Evolutionary conservation across 2,113 vertebrate species (phyloP).

Genomic region (Xiphias gladius): DNA sequence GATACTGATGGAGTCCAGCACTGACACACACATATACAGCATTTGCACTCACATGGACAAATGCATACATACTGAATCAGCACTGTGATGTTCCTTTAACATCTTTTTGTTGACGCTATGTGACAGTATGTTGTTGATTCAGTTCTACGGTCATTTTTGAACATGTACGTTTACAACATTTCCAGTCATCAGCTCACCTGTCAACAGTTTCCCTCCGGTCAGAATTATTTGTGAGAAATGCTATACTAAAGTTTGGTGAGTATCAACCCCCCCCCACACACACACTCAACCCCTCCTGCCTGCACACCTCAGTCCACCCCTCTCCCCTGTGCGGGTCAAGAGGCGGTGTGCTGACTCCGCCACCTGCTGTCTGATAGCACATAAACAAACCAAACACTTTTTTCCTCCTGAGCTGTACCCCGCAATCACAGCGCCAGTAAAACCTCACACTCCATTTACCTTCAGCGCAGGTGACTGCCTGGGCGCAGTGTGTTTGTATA

Average conservation of each 20-base stretch:
- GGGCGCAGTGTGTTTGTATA: constrained; percentile 30
- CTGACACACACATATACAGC: background rate
- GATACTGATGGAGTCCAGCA: constrained; percentile 12
- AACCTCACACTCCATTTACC: constrained; percentile 86
- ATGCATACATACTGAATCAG: background rate
- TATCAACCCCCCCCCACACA: background rate
- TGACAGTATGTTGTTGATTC: background rate
- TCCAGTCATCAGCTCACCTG: background rate
- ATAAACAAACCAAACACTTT: constrained; percentile 76
- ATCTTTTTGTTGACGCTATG: no score
- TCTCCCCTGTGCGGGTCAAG: constrained; percentile 46
- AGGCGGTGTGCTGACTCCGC: constrained; percentile 66
- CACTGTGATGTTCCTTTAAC: background rate
- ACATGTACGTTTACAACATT: no score
- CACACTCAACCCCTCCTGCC: background rate
- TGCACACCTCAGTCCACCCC: constrained; percentile 36
- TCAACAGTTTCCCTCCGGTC: background rate
- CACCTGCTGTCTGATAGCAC: constrained; percentile 83
- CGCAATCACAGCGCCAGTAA: constrained; percentile 82
- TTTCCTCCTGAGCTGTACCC: constrained; percentile 81
- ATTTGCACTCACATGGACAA: background rate
- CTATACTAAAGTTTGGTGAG: constrained; percentile 32
- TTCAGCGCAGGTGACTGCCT: constrained; percentile 80
- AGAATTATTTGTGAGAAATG: background rate
- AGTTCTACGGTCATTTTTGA: background rate